Evolutionary conservation across 1,140 invertebrate genomes (phyloP).

Genomic region (Meteorus sp.): DNA sequence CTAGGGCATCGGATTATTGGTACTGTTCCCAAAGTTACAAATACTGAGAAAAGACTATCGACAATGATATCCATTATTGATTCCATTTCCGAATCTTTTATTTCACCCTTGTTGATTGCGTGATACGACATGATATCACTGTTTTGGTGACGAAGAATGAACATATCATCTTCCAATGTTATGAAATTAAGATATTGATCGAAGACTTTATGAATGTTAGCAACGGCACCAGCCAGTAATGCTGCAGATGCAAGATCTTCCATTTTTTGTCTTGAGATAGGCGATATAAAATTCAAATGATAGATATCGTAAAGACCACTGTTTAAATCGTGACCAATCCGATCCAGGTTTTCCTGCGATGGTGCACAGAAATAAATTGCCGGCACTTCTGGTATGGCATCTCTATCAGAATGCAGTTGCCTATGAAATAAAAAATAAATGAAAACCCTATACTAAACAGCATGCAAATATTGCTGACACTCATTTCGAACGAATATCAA

Average conservation of each 20-base stretch:
- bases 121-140: conserved; percentile 92
- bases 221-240: conserved; percentile 83
- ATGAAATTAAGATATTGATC: conserved; percentile 99
- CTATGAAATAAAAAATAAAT: conserved; percentile 56
- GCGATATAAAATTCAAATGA: conserved; percentile 97
- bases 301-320: conserved; percentile 93
- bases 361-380: conserved; percentile 98
- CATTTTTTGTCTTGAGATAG: conserved; percentile 90
- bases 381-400: conserved; percentile 96
- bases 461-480: conserved; percentile 10
- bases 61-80: conserved; percentile 92
- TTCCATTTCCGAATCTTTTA: conserved; percentile 96
- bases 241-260: conserved; percentile 94
- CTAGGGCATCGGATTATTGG: conserved; percentile 94
- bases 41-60: conserved; percentile 95
- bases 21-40: conserved; percentile 92
- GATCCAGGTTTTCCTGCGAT: conserved; percentile 93
- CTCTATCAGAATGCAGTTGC: conserved; percentile 89
- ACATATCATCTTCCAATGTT: conserved; percentile 96
- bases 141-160: conserved; percentile 90
- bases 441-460: background rate
- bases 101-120: conserved; percentile 92
- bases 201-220: conserved; percentile 91
- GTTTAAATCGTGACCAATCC: conserved; percentile 91
- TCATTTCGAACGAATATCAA: no score